Percentiles rank a stretch among this genome's conserved stretches.
Evolutionary conservation across 92 coral and sea anemone species (phyloP).

Genomic region (Actinostola sp.): DNA sequence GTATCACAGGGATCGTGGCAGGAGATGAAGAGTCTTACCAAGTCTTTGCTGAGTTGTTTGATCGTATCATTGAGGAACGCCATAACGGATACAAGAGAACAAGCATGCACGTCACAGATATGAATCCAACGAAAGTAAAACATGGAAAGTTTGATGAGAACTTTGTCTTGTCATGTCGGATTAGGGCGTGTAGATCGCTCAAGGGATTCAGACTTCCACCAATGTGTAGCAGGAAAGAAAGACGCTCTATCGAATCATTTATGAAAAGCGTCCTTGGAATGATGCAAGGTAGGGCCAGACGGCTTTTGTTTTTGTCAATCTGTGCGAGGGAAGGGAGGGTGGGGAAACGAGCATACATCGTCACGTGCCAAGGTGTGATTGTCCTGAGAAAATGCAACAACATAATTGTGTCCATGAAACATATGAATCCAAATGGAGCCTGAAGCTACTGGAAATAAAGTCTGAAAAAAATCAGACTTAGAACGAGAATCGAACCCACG

Average conservation of each 20-base stretch:
- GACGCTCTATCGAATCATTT: conserved; percentile 43
- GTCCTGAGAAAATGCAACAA: too few species aligned
- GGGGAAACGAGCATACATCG: too few species aligned
- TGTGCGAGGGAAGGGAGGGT: too few species aligned
- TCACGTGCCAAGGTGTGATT: too few species aligned
- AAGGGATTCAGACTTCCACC: conserved; percentile 58
- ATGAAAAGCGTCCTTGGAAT: conserved; percentile 49
- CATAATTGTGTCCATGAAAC: too few species aligned
- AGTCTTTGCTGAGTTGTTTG: conserved; percentile 57
- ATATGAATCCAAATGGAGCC: too few species aligned
- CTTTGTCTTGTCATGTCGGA: conserved; percentile 62
- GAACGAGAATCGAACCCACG: too few species aligned
- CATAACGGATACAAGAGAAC: conserved; percentile 62
- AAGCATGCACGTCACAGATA: conserved; percentile 39
- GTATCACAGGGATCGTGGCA: conserved; percentile 50
- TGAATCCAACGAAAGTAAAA: conserved; percentile 50
- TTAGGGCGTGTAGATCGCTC: conserved; percentile 54
- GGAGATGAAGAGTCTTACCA: conserved; percentile 57
- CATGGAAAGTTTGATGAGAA: conserved; percentile 71
- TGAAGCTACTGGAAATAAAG: too few species aligned
- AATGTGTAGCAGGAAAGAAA: conserved; percentile 43
- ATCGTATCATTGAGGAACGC: conserved; percentile 64
- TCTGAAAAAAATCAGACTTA: too few species aligned
- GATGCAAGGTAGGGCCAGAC: conserved; percentile 59
- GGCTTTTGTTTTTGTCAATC: too few species aligned